These are phyloP conservation scores for Pachycephala philippinensis DNA, from an alignment of 2,113 vertebrate species.

Conservation along the genomic window DNA sequence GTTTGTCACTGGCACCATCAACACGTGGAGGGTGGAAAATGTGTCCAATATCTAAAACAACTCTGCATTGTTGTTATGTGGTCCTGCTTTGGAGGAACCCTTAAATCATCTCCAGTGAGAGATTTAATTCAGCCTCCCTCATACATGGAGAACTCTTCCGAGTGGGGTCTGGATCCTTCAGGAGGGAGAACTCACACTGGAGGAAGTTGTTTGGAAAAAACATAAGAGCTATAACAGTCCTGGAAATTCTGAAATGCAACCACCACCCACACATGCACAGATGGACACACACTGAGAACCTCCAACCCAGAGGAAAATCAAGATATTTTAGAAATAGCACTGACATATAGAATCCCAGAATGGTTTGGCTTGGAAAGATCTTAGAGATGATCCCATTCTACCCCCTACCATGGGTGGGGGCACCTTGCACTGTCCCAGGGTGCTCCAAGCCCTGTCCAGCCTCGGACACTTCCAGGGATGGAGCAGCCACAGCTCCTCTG, in stretches of 20 bases:
- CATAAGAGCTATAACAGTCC: neutral
- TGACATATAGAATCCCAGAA: neutral
- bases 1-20: neutral
- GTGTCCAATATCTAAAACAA: neutral
- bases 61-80: neutral
- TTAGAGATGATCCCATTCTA: neutral
- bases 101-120: neutral
- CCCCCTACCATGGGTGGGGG: neutral
- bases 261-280: neutral
- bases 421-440: neutral
- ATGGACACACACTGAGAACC: neutral
- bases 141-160: neutral
- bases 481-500: neutral
- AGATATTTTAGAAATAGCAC: neutral
- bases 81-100: neutral
- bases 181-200: neutral
- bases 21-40: neutral
- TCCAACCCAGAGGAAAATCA: neutral
- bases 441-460: neutral
- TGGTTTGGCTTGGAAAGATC: neutral
- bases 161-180: neutral
- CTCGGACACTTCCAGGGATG: neutral
- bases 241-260: slow-evolving; percentile 5
- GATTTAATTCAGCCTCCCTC: neutral
- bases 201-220: neutral